phyloP scores from a whole-genome alignment of 2,797 vertebrate genomes.

The Peromyscus nudipes region DNA sequence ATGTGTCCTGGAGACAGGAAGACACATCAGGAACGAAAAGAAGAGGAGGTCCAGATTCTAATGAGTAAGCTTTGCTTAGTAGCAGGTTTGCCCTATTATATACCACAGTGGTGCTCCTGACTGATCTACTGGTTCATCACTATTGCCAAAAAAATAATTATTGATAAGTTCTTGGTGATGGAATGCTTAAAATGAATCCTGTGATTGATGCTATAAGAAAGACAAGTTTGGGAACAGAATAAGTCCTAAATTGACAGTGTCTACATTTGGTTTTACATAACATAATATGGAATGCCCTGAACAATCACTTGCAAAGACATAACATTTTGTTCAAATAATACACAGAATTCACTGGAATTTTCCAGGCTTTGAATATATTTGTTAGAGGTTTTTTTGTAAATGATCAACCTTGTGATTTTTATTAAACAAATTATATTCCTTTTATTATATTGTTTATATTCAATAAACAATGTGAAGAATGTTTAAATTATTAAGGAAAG shows the following conservation, averaged over 20 bases:
- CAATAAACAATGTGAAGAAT: constrained; percentile 23
- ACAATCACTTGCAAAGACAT: not conserved
- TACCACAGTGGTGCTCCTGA: not conserved
- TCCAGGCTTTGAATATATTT: not conserved
- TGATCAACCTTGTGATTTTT: not conserved
- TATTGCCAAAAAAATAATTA: constrained; percentile 57
- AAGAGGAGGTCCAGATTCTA: not conserved
- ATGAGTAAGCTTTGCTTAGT: not conserved
- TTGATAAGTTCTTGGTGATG: not conserved
- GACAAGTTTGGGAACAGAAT: constrained; percentile 9
- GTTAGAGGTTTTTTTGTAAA: constrained; percentile 34
- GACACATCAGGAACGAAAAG: not conserved
- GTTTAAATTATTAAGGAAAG: not conserved
- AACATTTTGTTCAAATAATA: constrained; percentile 31
- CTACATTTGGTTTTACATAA: not conserved
- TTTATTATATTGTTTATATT: not conserved
- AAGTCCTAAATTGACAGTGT: constrained; percentile 40
- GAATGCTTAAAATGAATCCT: not conserved
- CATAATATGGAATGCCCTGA: constrained; percentile 1
- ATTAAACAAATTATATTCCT: constrained; percentile 1
- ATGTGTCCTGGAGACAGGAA: not conserved
- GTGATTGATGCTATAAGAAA: constrained; percentile 28
- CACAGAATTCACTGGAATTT: not conserved
- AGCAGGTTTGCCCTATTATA: not conserved
- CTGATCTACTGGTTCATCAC: not conserved